These are phyloP conservation scores for Thunnus maccoyii DNA, from an alignment of 2,113 vertebrate genomes.

Conservation along the genomic window DNA sequence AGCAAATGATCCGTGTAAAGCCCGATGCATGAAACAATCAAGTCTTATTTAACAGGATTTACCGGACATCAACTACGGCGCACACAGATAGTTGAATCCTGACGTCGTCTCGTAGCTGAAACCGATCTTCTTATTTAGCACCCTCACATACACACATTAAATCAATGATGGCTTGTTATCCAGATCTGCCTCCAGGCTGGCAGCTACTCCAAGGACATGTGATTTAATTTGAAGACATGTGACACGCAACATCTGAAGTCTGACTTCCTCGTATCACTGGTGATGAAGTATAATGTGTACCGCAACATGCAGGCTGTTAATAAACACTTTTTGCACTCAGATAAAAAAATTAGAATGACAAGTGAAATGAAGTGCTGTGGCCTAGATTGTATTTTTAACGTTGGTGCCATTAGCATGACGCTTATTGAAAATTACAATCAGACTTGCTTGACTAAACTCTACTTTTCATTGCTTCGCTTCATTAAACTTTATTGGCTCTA, in stretches of 20 bases:
- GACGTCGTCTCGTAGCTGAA: conserved; percentile 2
- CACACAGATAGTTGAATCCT: not conserved
- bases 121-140: conserved; percentile 21
- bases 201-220: conserved; percentile 7
- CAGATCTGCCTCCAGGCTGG: conserved; percentile 46
- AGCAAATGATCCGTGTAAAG: not conserved
- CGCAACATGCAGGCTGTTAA: not conserved
- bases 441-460: not conserved
- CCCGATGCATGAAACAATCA: not conserved
- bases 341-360: conserved; percentile 8
- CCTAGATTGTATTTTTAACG: not conserved
- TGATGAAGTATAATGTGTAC: conserved; percentile 6
- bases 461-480: not conserved
- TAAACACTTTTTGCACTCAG: not conserved
- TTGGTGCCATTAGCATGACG: not conserved
- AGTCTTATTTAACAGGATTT: not conserved
- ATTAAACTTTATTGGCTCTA: not conserved
- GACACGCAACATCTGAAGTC: conserved; percentile 53
- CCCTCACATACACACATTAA: conserved; percentile 17
- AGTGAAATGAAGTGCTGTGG: not conserved
- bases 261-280: conserved; percentile 39
- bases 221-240: conserved; percentile 44
- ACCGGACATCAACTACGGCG: not conserved
- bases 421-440: not conserved
- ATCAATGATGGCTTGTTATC: conserved; percentile 44